Percentiles rank a stretch among this genome's conserved stretches.
Conservation (phyloP, 2,113 vertebrate genomes). For the Macrotis lagotis region DNA sequence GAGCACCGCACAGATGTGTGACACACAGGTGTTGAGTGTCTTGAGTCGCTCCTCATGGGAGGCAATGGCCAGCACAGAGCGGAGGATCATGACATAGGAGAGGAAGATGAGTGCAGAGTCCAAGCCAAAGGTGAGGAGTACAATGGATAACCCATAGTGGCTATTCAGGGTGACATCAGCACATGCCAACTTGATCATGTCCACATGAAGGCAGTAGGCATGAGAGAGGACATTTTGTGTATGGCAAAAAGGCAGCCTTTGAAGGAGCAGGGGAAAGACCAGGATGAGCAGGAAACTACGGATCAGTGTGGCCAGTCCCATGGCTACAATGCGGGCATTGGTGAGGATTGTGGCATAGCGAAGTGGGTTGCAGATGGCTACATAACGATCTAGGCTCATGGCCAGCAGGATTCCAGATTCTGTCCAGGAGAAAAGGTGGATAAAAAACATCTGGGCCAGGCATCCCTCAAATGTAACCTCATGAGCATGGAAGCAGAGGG, state of each 20-base stretch:
- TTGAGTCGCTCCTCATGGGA: conserved; percentile 15
- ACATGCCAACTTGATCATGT: conserved; percentile 48
- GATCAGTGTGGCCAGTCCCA: conserved; percentile 18
- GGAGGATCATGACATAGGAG: conserved; percentile 51
- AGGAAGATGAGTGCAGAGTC: conserved; percentile 54
- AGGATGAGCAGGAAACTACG: conserved; percentile 39
- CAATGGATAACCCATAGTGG: conserved; percentile 47
- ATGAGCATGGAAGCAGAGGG: conserved; percentile 14
- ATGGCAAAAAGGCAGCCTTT: conserved; percentile 45
- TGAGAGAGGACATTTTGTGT: conserved; percentile 41
- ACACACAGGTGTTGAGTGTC: conserved; percentile 51
- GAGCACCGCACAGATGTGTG: conserved; percentile 55
- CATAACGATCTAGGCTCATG: conserved; percentile 44
- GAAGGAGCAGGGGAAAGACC: conserved; percentile 50
- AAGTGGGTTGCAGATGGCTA: conserved; percentile 61
- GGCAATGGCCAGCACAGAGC: conserved; percentile 24
- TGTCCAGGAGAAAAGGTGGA: conserved; percentile 61
- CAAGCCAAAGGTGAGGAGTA: conserved; percentile 52
- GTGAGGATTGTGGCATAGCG: conserved; percentile 43
- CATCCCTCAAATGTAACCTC: conserved; percentile 49
- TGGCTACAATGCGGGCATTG: neutral
- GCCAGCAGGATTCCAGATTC: conserved; percentile 54
- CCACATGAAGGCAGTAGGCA: conserved; percentile 55
- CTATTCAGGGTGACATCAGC: conserved; percentile 52
- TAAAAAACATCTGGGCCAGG: conserved; percentile 63